These are phyloP conservation scores for Melikaiella ostensackeni DNA, from an alignment of 2,888 invertebrate genomes.

Conservation along the genomic window DNA sequence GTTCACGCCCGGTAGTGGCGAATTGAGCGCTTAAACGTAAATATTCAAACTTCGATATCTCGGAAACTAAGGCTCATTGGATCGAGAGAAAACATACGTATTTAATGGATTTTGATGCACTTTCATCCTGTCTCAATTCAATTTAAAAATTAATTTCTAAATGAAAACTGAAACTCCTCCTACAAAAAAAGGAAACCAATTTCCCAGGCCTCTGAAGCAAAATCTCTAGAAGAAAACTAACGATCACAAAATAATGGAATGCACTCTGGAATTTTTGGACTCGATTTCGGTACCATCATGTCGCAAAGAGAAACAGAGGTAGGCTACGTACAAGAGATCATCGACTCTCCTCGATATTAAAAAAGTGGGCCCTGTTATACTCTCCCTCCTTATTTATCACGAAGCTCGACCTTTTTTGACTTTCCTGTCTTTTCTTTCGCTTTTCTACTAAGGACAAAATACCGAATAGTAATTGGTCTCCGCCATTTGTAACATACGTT, in stretches of 20 bases:
- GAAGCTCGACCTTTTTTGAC: neutral
- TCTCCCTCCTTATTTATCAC: conserved; percentile 6
- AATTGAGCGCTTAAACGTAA: too few relatives aligned
- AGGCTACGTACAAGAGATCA: conserved; percentile 12
- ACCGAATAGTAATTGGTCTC: conserved; percentile 50
- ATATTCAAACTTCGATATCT: too few relatives aligned
- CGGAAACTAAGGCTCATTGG: too few relatives aligned
- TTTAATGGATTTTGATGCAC: too few relatives aligned
- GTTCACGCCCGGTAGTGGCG: too few relatives aligned
- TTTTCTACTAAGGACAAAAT: conserved; percentile 12
- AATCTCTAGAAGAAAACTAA: conserved; percentile 17
- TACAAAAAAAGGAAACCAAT: neutral
- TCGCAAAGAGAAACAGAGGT: conserved; percentile 30
- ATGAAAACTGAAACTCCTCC: neutral
- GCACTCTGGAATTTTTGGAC: conserved; percentile 24
- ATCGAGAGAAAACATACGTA: too few relatives aligned
- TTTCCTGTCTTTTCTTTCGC: conserved; percentile 27
- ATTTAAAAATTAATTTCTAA: neutral
- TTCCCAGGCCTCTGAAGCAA: neutral
- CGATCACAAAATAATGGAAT: conserved; percentile 31
- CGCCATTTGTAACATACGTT: conserved; percentile 55
- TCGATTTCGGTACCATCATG: conserved; percentile 8
- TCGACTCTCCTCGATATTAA: conserved; percentile 10
- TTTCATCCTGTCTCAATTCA: conserved; percentile 6
- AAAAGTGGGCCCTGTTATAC: conserved; percentile 19